Evolutionary conservation across 2,797 vertebrate genomes (phyloP).

Genomic region (Lepilemur ruficaudatus): DNA sequence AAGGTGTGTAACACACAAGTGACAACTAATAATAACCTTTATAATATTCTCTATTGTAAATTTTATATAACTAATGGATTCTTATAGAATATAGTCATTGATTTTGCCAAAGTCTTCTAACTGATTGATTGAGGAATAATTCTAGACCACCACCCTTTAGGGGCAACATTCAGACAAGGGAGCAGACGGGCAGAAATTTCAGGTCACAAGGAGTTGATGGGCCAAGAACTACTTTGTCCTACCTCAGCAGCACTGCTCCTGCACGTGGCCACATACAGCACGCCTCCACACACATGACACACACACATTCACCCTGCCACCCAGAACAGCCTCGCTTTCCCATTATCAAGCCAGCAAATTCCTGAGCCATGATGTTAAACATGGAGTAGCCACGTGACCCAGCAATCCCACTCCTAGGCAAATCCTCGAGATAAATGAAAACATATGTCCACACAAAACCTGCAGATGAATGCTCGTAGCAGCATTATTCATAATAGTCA

Average conservation of each 20-base stretch:
- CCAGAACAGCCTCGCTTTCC: background rate
- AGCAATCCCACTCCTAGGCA: background rate
- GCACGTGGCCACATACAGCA: rapidly evolving
- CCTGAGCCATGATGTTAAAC: background rate
- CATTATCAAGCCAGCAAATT: background rate
- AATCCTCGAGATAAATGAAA: background rate
- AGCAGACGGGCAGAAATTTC: background rate
- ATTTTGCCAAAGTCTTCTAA: background rate
- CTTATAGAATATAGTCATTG: background rate
- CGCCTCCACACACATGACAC: background rate
- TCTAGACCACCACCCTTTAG: background rate
- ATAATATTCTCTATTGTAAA: background rate
- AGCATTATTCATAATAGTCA: background rate
- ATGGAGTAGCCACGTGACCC: background rate
- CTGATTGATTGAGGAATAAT: background rate
- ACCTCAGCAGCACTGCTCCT: background rate
- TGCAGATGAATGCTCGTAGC: background rate
- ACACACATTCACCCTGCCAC: no score
- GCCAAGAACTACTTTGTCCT: background rate
- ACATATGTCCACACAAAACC: background rate
- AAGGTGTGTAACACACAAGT: background rate
- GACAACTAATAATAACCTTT: background rate
- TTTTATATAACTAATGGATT: background rate
- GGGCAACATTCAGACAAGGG: background rate
- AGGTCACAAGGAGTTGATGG: background rate